A percentile compares a stretch with the other conserved stretches of the same genome.
Evolutionary conservation across 2,888 invertebrate species (phyloP).

Genomic region (Pheosia gnoma): DNA sequence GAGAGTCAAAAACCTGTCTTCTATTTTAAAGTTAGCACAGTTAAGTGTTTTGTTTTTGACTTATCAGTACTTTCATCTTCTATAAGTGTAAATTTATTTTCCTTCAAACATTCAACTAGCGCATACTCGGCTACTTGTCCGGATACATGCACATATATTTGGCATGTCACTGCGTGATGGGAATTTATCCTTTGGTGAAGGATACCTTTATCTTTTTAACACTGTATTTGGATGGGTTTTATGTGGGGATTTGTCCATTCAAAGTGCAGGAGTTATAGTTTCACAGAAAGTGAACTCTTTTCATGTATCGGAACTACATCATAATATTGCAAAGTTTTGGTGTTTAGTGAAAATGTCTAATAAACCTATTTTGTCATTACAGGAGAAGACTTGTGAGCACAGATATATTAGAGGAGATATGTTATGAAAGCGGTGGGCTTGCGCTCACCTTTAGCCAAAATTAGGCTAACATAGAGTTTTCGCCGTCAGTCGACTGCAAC

Average conservation of each 20-base stretch:
- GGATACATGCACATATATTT: too few species aligned
- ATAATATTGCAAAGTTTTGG: too few species aligned
- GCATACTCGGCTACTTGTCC: slow-evolving; percentile 10
- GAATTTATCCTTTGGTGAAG: too few species aligned
- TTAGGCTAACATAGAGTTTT: too few species aligned
- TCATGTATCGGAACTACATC: too few species aligned
- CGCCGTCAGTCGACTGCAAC: too few species aligned
- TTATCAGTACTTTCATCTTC: slow-evolving; percentile 36
- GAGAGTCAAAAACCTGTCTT: slow-evolving; percentile 37
- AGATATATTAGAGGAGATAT: too few species aligned
- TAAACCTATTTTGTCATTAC: too few species aligned
- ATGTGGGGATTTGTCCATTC: background rate
- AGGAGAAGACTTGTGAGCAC: background rate
- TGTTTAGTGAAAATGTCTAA: background rate
- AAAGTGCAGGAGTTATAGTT: background rate
- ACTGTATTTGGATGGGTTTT: background rate
- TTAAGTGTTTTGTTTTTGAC: slow-evolving; percentile 32
- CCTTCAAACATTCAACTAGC: slow-evolving; percentile 23
- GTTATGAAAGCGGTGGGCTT: too few species aligned
- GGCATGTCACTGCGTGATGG: too few species aligned
- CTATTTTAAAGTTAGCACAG: slow-evolving; percentile 28
- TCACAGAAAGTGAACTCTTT: background rate
- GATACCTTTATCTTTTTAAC: background rate
- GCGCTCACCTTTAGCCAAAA: too few species aligned
- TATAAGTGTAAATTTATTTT: slow-evolving; percentile 29